Base-by-base conservation (phyloP, 2,888 invertebrate species). In the Stenodera caucasica region DNA sequence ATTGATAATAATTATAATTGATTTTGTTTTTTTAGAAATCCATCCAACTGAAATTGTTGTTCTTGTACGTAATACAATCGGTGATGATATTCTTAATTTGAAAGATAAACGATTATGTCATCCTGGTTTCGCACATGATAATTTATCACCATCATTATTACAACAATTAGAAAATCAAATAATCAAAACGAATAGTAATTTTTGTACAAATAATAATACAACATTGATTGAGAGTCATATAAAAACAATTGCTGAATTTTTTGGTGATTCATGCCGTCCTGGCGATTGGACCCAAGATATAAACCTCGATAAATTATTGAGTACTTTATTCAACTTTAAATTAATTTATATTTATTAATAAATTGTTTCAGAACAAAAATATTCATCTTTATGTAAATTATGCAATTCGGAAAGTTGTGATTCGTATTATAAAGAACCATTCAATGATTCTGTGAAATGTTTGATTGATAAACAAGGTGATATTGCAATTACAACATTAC, bases 191-290 rank as follows among this genome's bases (percentile, higher is more conserved):
- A 69, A 72, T 56, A 68, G 68, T 51, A 65, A 67, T 8, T 66
- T 68, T 50, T 68, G 69, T 53, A 68, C 64, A 21, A 60, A 63
- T 40, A 60, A 58, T 30, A 71, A 70, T 45, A 79, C 77, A 61
- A 83, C 85, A 0, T 78, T 84, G 8, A 82, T 84, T 0, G 78
- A 88, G 74, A 76, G 89, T 67, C 88, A 90, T 65, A 82, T 88
- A 21, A 81, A 83, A 45, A 83, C 85, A 2, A 81, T 91, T 0
- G 82, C 81, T 53, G 72, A 77, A 0, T 90, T 88, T 82, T 92
- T 92, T 81, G 83, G 84, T 0, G 80, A 82, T 0, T 88, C 87
- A 62, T 93, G 92, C 79, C 83, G 90, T 53, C 92, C 92, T 5
- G 92, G 92, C 0, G 74, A 79, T 0, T 90, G 90, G 90, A 84